A percentile compares a stretch with the other conserved stretches of the same genome.
phyloP scores from a whole-genome alignment of 2,888 invertebrate species.

The Cosmopolites sordidus region DNA sequence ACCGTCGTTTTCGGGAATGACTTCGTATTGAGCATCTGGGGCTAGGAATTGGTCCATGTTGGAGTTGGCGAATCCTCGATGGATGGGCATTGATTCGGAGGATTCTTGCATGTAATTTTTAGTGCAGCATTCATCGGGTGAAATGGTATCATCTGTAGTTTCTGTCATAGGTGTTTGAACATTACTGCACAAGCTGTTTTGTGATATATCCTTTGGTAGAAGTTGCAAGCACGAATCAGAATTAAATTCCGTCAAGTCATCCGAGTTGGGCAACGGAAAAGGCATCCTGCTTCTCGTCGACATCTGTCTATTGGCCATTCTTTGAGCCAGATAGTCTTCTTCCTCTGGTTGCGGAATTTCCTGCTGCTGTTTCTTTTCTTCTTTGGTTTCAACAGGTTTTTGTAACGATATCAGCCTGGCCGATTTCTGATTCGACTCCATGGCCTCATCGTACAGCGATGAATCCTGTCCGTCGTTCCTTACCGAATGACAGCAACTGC shows the following conservation, averaged over 20 bases:
- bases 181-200: conserved; percentile 44
- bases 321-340: conserved; percentile 57
- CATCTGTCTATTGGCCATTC: conserved; percentile 56
- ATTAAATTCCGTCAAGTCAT: conserved; percentile 39
- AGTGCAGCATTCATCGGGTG: conserved; percentile 44
- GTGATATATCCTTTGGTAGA: conserved; percentile 43
- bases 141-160: conserved; percentile 46
- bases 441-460: conserved; percentile 56
- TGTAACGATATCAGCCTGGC: conserved; percentile 43
- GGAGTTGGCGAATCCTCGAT: conserved; percentile 29
- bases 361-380: conserved; percentile 34
- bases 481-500: conserved; percentile 74
- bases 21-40: conserved; percentile 62
- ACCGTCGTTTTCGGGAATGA: conserved; percentile 48
- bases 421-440: conserved; percentile 45
- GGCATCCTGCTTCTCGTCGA: conserved; percentile 58
- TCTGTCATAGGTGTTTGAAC: conserved; percentile 48
- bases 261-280: conserved; percentile 50
- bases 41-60: conserved; percentile 49
- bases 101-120: conserved; percentile 41
- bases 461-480: conserved; percentile 55
- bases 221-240: conserved; percentile 38
- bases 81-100: conserved; percentile 32
- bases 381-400: conserved; percentile 46
- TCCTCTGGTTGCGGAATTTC: conserved; percentile 46